Percentiles rank a stretch among this genome's conserved stretches.
These are phyloP conservation scores for Lordiphosa collinella DNA, from an alignment of 1,140 invertebrate genomes.

Conservation along the genomic window DNA sequence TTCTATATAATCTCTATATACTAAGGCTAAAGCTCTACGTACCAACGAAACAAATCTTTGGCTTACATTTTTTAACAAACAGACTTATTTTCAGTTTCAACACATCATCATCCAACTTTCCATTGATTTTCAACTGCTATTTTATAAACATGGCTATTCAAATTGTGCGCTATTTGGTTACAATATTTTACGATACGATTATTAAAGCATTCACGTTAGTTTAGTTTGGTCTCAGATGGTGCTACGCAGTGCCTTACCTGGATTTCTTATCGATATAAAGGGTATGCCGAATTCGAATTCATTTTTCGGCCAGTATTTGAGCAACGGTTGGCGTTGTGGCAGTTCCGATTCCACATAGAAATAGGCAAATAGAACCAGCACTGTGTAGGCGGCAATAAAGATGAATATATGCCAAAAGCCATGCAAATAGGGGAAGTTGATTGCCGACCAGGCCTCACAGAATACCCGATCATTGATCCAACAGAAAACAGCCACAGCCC, in stretches of 20 bases:
- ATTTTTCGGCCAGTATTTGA: conserved; percentile 88
- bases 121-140: conserved; percentile 23
- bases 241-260: conserved; percentile 70
- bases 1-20: conserved; percentile 1
- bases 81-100: neutral
- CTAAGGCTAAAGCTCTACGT: conserved; percentile 15
- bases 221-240: conserved; percentile 49
- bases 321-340: conserved; percentile 85
- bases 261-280: conserved; percentile 85
- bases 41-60: conserved; percentile 6
- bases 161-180: conserved; percentile 33
- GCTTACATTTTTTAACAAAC: neutral
- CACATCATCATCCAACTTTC: conserved; percentile 19
- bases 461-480: conserved; percentile 90
- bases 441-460: conserved; percentile 87
- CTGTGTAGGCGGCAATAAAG: conserved; percentile 88
- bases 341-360: conserved; percentile 87
- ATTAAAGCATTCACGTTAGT: conserved; percentile 46
- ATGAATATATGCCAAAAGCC: conserved; percentile 90
- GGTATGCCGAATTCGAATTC: conserved; percentile 88
- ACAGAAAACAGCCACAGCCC: conserved; percentile 85
- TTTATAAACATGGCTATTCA: conserved; percentile 16
- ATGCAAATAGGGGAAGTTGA: conserved; percentile 90
- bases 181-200: conserved; percentile 17
- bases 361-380: conserved; percentile 88